A percentile compares a stretch with the other conserved stretches of the same genome.
phyloP scores from a whole-genome alignment of 1,140 invertebrate genomes.

The Oncopodura yosiiana region DNA sequence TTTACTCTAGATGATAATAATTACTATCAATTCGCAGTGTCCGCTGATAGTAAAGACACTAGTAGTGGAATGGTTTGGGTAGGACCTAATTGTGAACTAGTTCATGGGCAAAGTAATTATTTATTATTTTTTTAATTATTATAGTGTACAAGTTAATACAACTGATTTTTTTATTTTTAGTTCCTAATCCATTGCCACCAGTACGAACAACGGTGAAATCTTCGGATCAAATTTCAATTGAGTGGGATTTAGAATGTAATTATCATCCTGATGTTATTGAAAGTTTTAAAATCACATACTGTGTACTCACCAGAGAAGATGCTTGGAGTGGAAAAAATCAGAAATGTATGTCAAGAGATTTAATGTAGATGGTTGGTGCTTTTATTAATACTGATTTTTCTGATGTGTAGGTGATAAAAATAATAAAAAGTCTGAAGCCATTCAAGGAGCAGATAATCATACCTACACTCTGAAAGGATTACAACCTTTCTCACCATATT shows the following conservation, averaged over 20 bases:
- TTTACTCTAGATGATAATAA: conserved; percentile 42
- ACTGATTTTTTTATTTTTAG: conserved; percentile 36
- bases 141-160: neutral
- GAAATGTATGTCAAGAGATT: neutral
- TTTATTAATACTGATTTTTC: neutral
- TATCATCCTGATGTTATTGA: conserved; percentile 53
- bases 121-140: neutral
- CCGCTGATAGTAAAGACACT: conserved; percentile 51
- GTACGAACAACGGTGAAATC: conserved; percentile 50
- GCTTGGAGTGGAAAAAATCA: neutral
- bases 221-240: conserved; percentile 51
- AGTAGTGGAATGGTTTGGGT: conserved; percentile 70
- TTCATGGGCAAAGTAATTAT: conserved; percentile 49
- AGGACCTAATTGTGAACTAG: conserved; percentile 60
- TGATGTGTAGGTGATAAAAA: conserved; percentile 1
- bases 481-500: conserved; percentile 67
- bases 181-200: conserved; percentile 55
- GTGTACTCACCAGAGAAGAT: conserved; percentile 44
- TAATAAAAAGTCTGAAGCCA: neutral
- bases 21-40: conserved; percentile 59
- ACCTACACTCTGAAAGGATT: conserved; percentile 42
- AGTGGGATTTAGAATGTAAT: conserved; percentile 60
- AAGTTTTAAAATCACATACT: conserved; percentile 58
- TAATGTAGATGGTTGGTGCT: neutral
- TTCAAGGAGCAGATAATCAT: conserved; percentile 11